Base-by-base conservation (phyloP, 2,797 vertebrate species). In the Glossophaga mutica region DNA sequence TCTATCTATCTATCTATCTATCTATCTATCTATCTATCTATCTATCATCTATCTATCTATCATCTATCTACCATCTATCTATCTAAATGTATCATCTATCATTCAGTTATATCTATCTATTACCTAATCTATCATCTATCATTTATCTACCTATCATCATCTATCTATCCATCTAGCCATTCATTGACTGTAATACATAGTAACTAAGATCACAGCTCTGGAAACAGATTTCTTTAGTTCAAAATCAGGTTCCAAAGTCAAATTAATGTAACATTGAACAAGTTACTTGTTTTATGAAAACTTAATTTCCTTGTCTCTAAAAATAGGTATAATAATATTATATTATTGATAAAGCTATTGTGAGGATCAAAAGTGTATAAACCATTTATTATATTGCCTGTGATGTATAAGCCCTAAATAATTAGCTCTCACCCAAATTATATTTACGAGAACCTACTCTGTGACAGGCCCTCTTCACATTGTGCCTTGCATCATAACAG, bases 281-380 rank as follows among this genome's bases (percentile, higher is more conserved):
- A 87, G 34, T 81, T 82, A 26, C 32, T 86, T 87, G 48, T 19
- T 39, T 73, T 52, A 67, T 34, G 46, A 91, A 86, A 24, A 2
- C 32, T 65, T 91, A 73, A 87, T 83, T 92, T 92, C 48, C 7
- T 93, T 94, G 44, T 21, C 9, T 91, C 29, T 94, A 55, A 94
- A 84, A 81, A 59, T 88, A 94, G 82, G 9, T 37, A 46, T 62
- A 90, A 29, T 26, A 76, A 18, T 71, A 59, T 79, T 83, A 74
- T 22, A 34, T 2, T 85, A 55, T 68, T 71, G 50, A n/a, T 73
- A 76, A 48, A 79, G 34, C 21, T 62, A 74, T n/a, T 26, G 9
- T 22, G 39, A 88, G 32, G 19, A 39, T 48, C 46, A 14, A 94
- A 85, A 62, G 5, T 34, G 2, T 37, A 14, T 84, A 52, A 77